Conservation (phyloP, 1,140 invertebrate species). For the Papilio aristodemus region DNA sequence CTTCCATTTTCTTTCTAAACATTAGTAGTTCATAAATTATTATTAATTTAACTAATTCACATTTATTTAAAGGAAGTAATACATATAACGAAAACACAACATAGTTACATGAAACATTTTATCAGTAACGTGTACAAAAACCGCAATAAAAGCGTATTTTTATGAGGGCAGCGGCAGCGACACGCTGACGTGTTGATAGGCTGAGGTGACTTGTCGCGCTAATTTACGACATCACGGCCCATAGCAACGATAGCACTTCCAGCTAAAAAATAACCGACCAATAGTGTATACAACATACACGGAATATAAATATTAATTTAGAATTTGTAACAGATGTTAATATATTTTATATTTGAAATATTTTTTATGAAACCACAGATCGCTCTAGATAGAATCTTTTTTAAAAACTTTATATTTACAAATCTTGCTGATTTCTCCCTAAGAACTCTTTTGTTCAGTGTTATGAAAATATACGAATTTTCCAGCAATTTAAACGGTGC, state of each 20-base stretch:
- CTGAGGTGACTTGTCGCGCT: conserved; percentile 55
- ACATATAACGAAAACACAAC: not conserved
- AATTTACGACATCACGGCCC: conserved; percentile 61
- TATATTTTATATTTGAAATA: not conserved
- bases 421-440: too few relatives aligned
- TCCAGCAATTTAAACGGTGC: too few relatives aligned
- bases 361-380: not conserved
- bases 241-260: conserved; percentile 67
- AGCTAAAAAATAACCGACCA: conserved; percentile 60
- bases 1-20: too few relatives aligned
- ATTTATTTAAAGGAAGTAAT: not conserved
- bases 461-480: too few relatives aligned
- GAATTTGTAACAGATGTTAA: conserved; percentile 20
- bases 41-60: not conserved
- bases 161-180: conserved; percentile 54
- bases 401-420: not conserved
- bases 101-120: conserved; percentile 1
- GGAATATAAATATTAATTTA: conserved; percentile 18
- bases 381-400: not conserved
- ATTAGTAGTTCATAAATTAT: too few relatives aligned
- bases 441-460: too few relatives aligned
- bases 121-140: conserved; percentile 40
- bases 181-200: conserved; percentile 62
- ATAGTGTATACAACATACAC: conserved; percentile 11
- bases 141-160: conserved; percentile 58